Base-by-base conservation (phyloP, 2,888 invertebrate genomes). In the Drosophila meridiana region DNA sequence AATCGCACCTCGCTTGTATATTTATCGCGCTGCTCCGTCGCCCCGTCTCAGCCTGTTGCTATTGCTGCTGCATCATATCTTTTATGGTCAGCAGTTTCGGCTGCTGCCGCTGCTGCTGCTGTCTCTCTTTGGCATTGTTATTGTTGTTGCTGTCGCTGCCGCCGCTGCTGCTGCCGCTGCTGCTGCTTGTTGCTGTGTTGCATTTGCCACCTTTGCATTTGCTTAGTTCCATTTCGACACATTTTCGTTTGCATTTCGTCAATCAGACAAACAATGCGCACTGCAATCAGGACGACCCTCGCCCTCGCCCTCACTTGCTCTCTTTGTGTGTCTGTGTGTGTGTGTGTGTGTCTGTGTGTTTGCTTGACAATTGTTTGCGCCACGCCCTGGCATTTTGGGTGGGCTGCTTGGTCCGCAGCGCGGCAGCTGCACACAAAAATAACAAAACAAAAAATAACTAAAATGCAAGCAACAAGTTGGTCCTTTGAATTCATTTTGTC, bases 231-330 rank as follows among this genome's bases (percentile, higher is more conserved):
- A 83, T 87, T 87, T 87, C 88, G 83, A 87, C 89, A 87, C 82
- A 88, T 85, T 87, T 87, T 87, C 87, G 87, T 86, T 85, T 85
- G 85, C 85, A 87, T 85, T 85, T 85, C 85, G 85, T 89, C 89
- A 85, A 85, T 89, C 85, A 89, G 87, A 85, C 82, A 89, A 85
- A 89, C 80, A 84, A 83, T 83, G 63, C 83, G 79, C 80, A 85
- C 76, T 87, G 86, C 88, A 86, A 87, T 76, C 80, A 83, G 83
- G 83, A 87, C 67, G 61, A 68, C 40, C 68, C 79, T 76, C 63
- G 47, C 63, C 42, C 47, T 34, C 62, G 52, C 43, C 53, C 58
- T 47, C 62, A 45, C 62, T 65, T 38, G 42, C 40, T 40, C 38
- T 52, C 40, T 36, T 14, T 53, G 30, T n/a, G 2, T 47, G 26